These are phyloP conservation scores for Ciconia maguari DNA, from an alignment of 2,113 vertebrate species.

Conservation along the genomic window DNA sequence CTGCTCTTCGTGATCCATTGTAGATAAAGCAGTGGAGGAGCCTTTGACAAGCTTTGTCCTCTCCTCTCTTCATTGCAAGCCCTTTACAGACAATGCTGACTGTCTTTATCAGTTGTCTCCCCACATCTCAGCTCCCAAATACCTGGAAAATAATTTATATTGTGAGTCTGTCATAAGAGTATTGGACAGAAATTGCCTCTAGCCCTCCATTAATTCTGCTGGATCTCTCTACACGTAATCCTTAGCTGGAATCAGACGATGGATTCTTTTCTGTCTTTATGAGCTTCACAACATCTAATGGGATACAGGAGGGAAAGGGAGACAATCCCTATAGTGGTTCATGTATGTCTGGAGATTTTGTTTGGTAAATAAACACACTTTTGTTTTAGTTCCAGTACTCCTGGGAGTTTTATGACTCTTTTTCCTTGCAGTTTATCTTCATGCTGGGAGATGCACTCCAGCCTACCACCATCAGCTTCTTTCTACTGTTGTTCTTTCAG, in stretches of 20 bases:
- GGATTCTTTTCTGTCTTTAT: neutral
- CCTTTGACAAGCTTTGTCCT: neutral
- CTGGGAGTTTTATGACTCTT: neutral
- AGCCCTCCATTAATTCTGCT: neutral
- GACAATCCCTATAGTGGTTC: neutral
- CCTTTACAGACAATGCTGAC: neutral
- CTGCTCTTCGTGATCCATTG: neutral
- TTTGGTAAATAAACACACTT: neutral
- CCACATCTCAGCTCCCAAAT: neutral
- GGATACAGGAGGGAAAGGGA: neutral
- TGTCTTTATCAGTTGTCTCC: neutral
- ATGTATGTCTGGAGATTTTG: neutral
- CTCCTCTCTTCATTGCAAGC: neutral
- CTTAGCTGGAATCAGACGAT: neutral
- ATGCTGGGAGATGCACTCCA: neutral
- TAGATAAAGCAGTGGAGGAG: neutral
- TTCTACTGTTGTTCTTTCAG: neutral
- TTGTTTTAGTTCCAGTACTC: neutral
- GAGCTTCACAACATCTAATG: neutral
- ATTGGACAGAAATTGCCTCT: neutral
- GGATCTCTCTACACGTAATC: neutral
- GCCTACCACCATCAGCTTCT: neutral
- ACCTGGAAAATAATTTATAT: neutral
- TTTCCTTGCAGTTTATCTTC: neutral
- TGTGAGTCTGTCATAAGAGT: neutral